Conservation (phyloP, 2,888 invertebrate genomes). For the Ecdyonurus torrentis region DNA sequence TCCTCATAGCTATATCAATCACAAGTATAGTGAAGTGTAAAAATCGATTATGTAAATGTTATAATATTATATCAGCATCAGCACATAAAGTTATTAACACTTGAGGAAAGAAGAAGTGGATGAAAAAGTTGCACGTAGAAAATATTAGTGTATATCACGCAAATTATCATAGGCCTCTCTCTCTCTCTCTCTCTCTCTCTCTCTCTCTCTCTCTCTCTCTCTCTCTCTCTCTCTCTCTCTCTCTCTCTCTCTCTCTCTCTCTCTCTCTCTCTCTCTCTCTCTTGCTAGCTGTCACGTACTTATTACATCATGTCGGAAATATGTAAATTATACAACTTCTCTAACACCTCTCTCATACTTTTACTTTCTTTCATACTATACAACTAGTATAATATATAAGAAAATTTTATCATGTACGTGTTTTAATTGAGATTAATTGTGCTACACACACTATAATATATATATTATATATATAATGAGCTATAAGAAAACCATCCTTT, state of each 20-base stretch:
- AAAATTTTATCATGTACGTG: not conserved
- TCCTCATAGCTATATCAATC: no score
- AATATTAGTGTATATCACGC: no score
- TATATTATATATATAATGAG: not conserved
- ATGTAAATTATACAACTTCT: not conserved
- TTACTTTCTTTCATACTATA: no score
- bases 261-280: not conserved
- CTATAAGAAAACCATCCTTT: no score
- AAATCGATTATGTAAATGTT: no score
- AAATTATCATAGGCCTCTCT: no score
- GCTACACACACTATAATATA: not conserved
- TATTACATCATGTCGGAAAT: not conserved
- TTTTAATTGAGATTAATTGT: not conserved
- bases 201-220: not conserved
- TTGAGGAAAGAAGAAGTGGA: no score
- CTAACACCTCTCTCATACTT: not conserved
- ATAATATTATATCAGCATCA: no score
- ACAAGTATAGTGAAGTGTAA: no score
- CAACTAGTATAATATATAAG: not conserved
- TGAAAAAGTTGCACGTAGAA: no score
- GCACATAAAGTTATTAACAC: no score
- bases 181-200: not conserved
- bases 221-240: not conserved
- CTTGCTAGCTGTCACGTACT: not conserved
- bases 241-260: not conserved